phyloP scores from a whole-genome alignment of 2,797 vertebrate species.

The Rhodeus uyekii region DNA sequence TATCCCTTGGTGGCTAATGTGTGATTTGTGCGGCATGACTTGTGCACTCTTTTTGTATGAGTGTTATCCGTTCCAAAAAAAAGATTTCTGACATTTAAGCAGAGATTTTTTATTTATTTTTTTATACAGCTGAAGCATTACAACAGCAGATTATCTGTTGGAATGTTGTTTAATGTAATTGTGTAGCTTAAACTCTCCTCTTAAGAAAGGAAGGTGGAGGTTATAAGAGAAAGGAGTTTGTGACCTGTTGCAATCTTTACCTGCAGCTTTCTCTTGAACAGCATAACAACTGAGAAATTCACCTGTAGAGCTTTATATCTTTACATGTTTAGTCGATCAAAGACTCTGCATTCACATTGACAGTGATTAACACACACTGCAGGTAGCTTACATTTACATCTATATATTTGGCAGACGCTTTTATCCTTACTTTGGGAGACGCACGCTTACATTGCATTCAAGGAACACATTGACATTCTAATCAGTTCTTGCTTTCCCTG shows the following conservation, averaged over 20 bases:
- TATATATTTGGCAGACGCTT: no score
- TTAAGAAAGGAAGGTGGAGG: slow-evolving; percentile 25
- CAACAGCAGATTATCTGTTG: slow-evolving; percentile 38
- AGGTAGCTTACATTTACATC: no score
- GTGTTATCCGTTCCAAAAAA: no score
- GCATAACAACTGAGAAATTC: not conserved
- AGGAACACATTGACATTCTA: no score
- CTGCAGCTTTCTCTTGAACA: not conserved
- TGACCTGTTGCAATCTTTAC: slow-evolving; percentile 10
- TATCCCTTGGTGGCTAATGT: no score
- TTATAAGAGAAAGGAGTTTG: not conserved
- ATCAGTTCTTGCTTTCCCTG: no score
- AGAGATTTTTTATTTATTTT: not conserved
- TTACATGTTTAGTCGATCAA: not conserved
- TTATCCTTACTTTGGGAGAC: no score
- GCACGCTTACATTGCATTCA: no score
- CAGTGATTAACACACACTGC: not conserved
- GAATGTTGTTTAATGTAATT: slow-evolving; percentile 17
- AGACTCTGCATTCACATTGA: not conserved
- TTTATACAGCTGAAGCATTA: not conserved
- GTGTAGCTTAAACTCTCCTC: slow-evolving; percentile 36
- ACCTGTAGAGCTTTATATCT: not conserved
- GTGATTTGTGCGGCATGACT: no score
- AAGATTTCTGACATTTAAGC: no score
- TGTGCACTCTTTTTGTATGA: no score